phyloP scores from a whole-genome alignment of 2,888 invertebrate species.

The Uloborus plumipes region DNA sequence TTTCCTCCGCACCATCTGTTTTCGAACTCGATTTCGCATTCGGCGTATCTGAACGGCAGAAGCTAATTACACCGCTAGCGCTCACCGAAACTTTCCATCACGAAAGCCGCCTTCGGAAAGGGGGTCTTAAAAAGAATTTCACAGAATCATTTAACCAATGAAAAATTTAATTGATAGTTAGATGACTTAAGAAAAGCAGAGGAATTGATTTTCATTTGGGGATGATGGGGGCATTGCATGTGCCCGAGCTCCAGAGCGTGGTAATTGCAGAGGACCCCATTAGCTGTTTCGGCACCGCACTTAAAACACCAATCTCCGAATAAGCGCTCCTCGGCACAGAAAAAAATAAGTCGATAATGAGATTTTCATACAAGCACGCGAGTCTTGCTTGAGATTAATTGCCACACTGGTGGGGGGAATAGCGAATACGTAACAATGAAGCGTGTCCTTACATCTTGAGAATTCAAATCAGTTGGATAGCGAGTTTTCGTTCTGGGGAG shows the following conservation, averaged over 20 bases:
- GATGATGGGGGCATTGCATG: constrained; percentile 61
- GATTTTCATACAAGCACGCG: constrained; percentile 62
- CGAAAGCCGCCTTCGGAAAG: too few relatives aligned
- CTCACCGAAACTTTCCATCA: too few relatives aligned
- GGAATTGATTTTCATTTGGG: constrained; percentile 52
- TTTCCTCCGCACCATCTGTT: too few relatives aligned
- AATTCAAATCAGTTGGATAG: too few relatives aligned
- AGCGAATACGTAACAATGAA: constrained; percentile 4
- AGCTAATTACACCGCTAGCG: too few relatives aligned
- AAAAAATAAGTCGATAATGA: constrained; percentile 60
- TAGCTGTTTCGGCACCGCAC: constrained; percentile 47
- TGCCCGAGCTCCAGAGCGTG: constrained; percentile 29
- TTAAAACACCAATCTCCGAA: constrained; percentile 59
- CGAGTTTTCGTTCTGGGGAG: too few relatives aligned
- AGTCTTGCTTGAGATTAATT: constrained; percentile 57
- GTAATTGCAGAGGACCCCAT: constrained; percentile 53
- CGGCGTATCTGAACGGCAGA: too few relatives aligned
- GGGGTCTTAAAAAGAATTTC: too few relatives aligned
- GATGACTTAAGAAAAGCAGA: constrained; percentile 40
- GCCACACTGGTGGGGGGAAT: constrained; percentile 22
- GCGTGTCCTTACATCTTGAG: background rate
- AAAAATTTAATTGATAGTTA: constrained; percentile 48
- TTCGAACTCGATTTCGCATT: too few relatives aligned
- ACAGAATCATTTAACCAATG: constrained; percentile 7
- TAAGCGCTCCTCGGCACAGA: constrained; percentile 34